Evolutionary conservation across 1,140 invertebrate genomes (phyloP), one percentile per base, ranked within the genome.

Genomic region (Apis cerana): DNA sequence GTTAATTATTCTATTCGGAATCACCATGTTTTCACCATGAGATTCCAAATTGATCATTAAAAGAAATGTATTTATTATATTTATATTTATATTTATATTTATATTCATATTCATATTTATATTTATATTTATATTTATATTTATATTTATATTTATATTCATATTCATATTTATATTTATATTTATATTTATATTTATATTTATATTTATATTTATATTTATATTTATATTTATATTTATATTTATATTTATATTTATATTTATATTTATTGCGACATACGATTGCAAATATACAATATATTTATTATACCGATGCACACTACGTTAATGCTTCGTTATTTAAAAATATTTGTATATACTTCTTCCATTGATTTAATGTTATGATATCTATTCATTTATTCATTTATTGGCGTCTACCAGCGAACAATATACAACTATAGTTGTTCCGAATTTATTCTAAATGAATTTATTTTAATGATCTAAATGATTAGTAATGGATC

Each of bases 281-380:
- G 68, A 48, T 58, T 52, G 33, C 54, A 54, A 58, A 84, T 88
- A 84, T n/a, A 59, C 69, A 61, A 54, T 75, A 85, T 59, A 69
- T 84, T 84, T 84, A 87, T 84, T 76, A 74, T 21, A 52, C 33
- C 62, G 33, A 21, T 19, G 50, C 67, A 56, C 54, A 27, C 72
- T 62, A 64, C 69, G 65, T 76, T 77, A 87, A 87, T 62, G 71
- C 62, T 74, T 65, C 85, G 81, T 87, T 87, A 87, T 86, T 87
- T 87, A 87, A 76, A 87, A 86, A 86, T 87, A 87, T 87, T 86
- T 76, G 85, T 68, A 82, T 75, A 80, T 67, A 59, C 56, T 58
- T 72, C 80, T 86, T 75, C 84, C 67, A 65, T 82, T 86, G 85
- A 86, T 87, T 83, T 86, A 87, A 65, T 67, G 71, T 85, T 75